Percentiles rank a stretch among this genome's conserved stretches.
Evolutionary conservation across 2,113 vertebrate species (phyloP).

Genomic region (Baryphthengus martii): DNA sequence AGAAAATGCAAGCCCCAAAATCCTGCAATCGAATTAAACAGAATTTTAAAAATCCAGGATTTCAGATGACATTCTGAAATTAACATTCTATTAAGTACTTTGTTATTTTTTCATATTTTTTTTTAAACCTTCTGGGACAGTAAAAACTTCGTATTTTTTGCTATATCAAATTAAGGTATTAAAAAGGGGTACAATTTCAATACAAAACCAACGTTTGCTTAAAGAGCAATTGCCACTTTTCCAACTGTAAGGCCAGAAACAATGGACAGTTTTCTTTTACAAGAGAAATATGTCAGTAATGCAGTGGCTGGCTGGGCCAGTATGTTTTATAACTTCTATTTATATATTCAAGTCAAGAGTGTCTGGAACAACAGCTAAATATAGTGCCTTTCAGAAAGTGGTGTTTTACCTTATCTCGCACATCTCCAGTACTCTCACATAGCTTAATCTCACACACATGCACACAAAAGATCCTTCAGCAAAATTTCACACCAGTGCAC

Average conservation of each 20-base stretch:
- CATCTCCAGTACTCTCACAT: neutral
- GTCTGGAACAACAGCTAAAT: conserved; percentile 16
- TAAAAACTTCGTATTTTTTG: neutral
- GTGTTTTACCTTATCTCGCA: conserved; percentile 13
- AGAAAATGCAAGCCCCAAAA: neutral
- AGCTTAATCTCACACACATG: neutral
- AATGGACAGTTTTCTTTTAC: neutral
- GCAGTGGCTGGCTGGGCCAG: neutral
- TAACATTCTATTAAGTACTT: neutral
- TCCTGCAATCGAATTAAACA: neutral
- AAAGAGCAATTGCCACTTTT: neutral
- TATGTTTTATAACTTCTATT: neutral
- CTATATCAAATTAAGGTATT: neutral
- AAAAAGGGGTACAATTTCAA: neutral
- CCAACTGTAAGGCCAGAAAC: neutral
- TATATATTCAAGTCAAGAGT: conserved; percentile 26
- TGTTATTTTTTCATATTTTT: too few relatives aligned
- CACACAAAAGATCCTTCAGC: neutral
- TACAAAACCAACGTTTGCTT: neutral
- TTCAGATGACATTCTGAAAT: neutral
- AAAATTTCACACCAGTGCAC: neutral
- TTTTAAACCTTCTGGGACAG: neutral
- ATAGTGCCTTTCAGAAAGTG: conserved; percentile 30
- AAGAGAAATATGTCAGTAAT: conserved; percentile 8
- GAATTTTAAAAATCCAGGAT: neutral